These are phyloP conservation scores for Eptatretus atami DNA, from an alignment of 2,797 vertebrate species.

Conservation along the genomic window DNA sequence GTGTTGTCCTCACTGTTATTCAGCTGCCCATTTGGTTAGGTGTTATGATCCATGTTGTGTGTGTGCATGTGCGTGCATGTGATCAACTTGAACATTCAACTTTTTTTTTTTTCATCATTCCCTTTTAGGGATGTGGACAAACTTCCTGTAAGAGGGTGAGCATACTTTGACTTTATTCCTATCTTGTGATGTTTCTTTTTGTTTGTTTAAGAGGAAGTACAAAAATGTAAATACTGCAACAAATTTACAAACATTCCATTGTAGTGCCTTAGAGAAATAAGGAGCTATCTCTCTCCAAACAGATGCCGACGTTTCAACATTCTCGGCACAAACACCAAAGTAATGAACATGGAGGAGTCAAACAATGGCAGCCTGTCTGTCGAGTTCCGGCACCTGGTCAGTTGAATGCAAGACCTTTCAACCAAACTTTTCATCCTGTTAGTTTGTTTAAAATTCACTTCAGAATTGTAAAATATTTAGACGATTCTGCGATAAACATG, in stretches of 20 bases:
- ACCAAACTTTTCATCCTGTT: too few species aligned
- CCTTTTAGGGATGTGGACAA: constrained; percentile 2
- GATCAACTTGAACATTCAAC: too few species aligned
- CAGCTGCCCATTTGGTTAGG: too few species aligned
- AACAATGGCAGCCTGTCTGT: constrained; percentile 66
- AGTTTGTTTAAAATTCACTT: too few species aligned
- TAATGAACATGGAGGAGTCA: constrained; percentile 97
- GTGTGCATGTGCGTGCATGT: too few species aligned
- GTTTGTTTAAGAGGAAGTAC: constrained; percentile 20
- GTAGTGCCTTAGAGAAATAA: not conserved
- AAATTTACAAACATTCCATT: not conserved
- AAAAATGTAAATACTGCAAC: not conserved
- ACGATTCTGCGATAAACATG: too few species aligned
- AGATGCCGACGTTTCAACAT: constrained; percentile 84
- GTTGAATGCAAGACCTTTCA: constrained; percentile 1
- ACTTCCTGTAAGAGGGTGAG: not conserved
- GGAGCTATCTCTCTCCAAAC: constrained; percentile 6
- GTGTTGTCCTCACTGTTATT: too few species aligned
- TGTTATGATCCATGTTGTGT: too few species aligned
- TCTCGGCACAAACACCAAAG: constrained; percentile 56
- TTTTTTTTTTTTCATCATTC: too few species aligned
- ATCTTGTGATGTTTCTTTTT: constrained; percentile 7
- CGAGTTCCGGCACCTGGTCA: constrained; percentile 71
- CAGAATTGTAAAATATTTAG: too few species aligned
- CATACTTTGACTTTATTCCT: not conserved